Base-by-base conservation (phyloP, 2,888 invertebrate species). In the Leptopilina syphax region DNA sequence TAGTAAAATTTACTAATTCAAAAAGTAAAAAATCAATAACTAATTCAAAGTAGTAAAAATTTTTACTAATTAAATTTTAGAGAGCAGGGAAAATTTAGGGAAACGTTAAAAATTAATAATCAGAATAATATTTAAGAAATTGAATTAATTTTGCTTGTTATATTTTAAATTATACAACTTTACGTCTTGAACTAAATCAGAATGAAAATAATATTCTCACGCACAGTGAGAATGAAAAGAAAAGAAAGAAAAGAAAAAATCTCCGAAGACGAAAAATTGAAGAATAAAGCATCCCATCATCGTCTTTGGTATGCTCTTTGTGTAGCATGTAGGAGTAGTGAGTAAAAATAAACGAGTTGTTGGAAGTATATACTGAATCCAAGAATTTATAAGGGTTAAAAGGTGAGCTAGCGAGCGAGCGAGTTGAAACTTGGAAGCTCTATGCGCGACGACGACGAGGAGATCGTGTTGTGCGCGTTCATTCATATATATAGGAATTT, bases 321-420 rank as follows among this genome's bases (percentile, higher is more conserved):
- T 70, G 70, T 70, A 27, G 70, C 27, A 70, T 70, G 70, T 27
- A 54, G 24, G 70, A 70, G 54, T 70, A 24, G 13, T 50, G 70
- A 67, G 67, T 47, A 47, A 18, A 67, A 66, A 63, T 63, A 63
- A n/a, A 66, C 41, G 66, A 66, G 13, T 66, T 44, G 34, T 44
- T 66, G 41, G 66, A 44, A 66, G 27, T 10, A 47, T 54, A 54
- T 24, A 34, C 70, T 27, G 70, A 70, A 70, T 54, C 70, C 70
- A 70, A 70, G 50, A 70, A 70, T 70, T 70, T 70, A 70, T 70
- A 70, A 70, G 70, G 70, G 70, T 54, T 70, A 70, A 70, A 70
- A 70, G 54, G 50, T 9, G 54, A 13, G 50, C 54, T 13, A 54
- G 54, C 6, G 54, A 13, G 54, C 6, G 54, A 13, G 50, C 54